These are phyloP conservation scores for Tortricodes alternella DNA, from an alignment of 2,888 invertebrate species.

Conservation along the genomic window DNA sequence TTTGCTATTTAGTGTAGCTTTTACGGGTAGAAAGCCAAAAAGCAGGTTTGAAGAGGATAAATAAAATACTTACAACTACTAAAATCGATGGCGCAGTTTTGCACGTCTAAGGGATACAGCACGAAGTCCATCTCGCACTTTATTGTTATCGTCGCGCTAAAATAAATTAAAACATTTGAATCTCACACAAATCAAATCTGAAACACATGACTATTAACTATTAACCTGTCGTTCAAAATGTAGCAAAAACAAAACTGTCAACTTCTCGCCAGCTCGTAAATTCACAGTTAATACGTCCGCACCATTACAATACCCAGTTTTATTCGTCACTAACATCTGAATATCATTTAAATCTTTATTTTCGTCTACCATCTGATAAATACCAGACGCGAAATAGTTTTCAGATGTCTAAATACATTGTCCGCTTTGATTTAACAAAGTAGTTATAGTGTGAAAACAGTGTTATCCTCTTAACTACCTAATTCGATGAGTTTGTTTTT, in stretches of 20 bases:
- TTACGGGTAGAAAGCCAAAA: too few species aligned
- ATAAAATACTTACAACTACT: constrained; percentile 83
- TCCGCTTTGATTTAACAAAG: background rate
- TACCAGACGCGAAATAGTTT: background rate
- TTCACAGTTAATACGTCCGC: constrained; percentile 10
- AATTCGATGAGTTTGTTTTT: too few species aligned
- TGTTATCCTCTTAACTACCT: too few species aligned
- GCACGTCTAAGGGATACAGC: constrained; percentile 84
- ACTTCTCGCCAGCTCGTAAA: constrained; percentile 6
- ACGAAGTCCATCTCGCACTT: constrained; percentile 87
- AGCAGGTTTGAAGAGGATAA: too few species aligned
- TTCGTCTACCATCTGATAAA: background rate
- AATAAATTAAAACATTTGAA: constrained; percentile 34
- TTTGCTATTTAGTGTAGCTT: too few species aligned
- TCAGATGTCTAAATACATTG: background rate
- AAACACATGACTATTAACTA: background rate
- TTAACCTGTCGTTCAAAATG: background rate
- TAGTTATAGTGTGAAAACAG: too few species aligned
- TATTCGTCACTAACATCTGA: constrained; percentile 9
- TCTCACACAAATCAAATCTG: constrained; percentile 12
- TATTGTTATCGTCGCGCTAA: constrained; percentile 84
- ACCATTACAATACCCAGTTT: constrained; percentile 10
- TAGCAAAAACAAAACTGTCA: constrained; percentile 4
- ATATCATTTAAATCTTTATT: background rate
- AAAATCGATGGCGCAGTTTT: constrained; percentile 85